Percentiles rank a stretch among this genome's conserved stretches.
These are phyloP conservation scores for Arge pagana DNA, from an alignment of 2,888 invertebrate species.

Conservation along the genomic window DNA sequence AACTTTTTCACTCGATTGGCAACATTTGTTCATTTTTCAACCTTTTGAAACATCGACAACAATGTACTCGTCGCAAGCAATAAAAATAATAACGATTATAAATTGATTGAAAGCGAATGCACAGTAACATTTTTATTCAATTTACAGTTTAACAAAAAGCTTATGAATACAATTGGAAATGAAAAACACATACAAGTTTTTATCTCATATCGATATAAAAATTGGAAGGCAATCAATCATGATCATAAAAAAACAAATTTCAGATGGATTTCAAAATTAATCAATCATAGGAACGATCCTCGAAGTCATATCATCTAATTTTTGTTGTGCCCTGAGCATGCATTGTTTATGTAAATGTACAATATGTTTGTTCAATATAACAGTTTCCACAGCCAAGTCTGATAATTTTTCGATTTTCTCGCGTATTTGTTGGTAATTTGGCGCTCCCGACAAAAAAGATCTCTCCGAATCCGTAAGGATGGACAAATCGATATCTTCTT, in stretches of 20 bases:
- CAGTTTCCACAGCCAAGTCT: conserved; percentile 27
- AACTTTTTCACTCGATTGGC: no score
- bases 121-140: no score
- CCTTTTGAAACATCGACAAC: no score
- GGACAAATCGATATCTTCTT: conserved; percentile 34
- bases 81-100: neutral
- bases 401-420: conserved; percentile 33
- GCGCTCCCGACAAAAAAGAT: conserved; percentile 35
- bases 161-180: no score
- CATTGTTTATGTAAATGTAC: conserved; percentile 32
- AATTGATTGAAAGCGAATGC: no score
- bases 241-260: neutral
- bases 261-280: neutral
- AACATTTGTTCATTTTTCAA: no score
- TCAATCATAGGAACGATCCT: conserved; percentile 30
- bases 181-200: no score
- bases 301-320: conserved; percentile 26
- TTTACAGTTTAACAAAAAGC: no score
- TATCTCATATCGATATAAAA: neutral
- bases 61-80: neutral
- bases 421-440: conserved; percentile 38
- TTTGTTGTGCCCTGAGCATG: conserved; percentile 30
- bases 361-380: conserved; percentile 25
- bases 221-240: conserved; percentile 2
- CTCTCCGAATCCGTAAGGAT: conserved; percentile 36